These are phyloP conservation scores for Origma solitaria DNA, from an alignment of 2,113 vertebrate genomes.

Conservation along the genomic window DNA sequence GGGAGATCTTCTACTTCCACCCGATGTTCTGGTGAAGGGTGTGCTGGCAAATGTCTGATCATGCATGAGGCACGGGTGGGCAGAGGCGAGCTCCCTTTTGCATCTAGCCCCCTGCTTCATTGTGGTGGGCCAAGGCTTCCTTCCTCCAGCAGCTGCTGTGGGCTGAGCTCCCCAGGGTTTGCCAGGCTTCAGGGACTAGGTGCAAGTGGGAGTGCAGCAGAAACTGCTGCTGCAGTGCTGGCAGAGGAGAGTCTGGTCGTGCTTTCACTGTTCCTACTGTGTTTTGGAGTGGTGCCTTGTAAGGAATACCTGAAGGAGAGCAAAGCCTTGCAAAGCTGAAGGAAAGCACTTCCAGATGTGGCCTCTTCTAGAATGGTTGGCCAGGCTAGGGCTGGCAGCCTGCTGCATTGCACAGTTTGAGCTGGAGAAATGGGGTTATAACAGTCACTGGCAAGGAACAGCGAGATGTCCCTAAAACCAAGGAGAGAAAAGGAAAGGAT, in stretches of 20 bases:
- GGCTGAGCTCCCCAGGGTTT: not conserved
- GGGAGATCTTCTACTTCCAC: not conserved
- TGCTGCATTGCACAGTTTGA: not conserved
- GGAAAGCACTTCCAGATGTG: not conserved
- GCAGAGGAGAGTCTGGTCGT: accelerated
- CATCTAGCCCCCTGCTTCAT: not conserved
- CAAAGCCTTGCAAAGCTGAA: not conserved
- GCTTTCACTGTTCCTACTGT: not conserved
- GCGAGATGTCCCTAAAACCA: not conserved
- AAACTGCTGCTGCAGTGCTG: not conserved
- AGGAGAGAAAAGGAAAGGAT: not conserved
- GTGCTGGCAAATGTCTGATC: accelerated
- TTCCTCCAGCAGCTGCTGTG: not conserved
- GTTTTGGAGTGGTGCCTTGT: not conserved
- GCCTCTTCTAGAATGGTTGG: not conserved
- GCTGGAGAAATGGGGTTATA: not conserved
- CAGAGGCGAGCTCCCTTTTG: not conserved
- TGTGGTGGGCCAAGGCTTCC: not conserved
- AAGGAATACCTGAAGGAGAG: not conserved
- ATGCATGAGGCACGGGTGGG: accelerated
- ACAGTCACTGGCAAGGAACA: not conserved
- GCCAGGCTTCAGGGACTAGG: not conserved
- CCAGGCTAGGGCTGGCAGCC: not conserved
- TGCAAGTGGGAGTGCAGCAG: not conserved
- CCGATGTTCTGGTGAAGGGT: accelerated